These are phyloP conservation scores for Halesus radiatus DNA, from an alignment of 1,140 invertebrate species.

Conservation along the genomic window DNA sequence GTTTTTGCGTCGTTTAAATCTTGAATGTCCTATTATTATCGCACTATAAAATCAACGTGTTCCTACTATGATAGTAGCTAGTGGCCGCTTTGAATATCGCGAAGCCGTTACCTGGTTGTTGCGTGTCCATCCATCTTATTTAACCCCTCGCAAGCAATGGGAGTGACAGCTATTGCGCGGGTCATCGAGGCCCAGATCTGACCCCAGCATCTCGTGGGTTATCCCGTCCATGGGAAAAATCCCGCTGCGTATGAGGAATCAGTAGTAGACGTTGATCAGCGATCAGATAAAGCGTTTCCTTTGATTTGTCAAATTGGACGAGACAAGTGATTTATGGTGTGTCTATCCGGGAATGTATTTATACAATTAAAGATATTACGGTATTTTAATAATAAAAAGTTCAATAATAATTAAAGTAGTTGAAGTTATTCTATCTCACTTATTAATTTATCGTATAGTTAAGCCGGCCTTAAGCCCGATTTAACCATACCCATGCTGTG, in stretches of 20 bases:
- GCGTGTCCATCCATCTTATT: conserved; percentile 20
- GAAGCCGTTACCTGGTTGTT: neutral
- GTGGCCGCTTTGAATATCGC: too few relatives aligned
- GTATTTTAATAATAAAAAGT: too few relatives aligned
- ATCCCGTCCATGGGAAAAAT: neutral
- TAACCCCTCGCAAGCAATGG: conserved; percentile 6
- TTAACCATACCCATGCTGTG: too few relatives aligned
- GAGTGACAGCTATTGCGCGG: neutral
- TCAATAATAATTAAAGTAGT: neutral
- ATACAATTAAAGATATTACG: neutral
- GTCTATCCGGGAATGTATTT: neutral
- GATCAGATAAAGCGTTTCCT: neutral
- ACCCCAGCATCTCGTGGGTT: neutral
- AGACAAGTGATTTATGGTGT: neutral
- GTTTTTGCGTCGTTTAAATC: too few relatives aligned
- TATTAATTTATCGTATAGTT: too few relatives aligned
- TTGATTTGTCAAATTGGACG: conserved; percentile 18
- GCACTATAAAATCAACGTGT: too few relatives aligned
- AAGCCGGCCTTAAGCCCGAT: too few relatives aligned
- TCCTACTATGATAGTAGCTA: too few relatives aligned
- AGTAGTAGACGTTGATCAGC: neutral
- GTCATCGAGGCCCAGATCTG: conserved; percentile 2
- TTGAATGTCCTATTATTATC: too few relatives aligned
- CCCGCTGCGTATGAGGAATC: conserved; percentile 1
- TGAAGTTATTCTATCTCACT: too few relatives aligned